Base-by-base conservation (phyloP, 1,140 invertebrate species). In the Drosophila eugracilis region DNA sequence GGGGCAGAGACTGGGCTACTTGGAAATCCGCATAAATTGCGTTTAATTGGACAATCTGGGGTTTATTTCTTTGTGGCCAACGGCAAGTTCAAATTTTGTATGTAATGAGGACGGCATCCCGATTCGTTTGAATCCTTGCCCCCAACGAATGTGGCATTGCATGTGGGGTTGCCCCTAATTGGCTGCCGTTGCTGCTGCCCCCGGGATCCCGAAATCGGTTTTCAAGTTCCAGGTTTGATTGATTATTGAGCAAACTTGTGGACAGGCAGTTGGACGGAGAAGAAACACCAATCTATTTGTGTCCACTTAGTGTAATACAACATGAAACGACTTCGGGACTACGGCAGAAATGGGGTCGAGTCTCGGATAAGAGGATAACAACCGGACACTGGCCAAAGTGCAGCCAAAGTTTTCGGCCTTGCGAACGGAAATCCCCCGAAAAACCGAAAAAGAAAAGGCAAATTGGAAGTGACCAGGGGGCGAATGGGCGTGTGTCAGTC, bases 171-270 rank as follows among this genome's bases (percentile, higher is more conserved):
- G 58, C 32, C 41, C 70, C 67, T 86, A 85, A 85, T 85, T 85
- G 81, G 77, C 65, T 65, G 42, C 15, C 14, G 41, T 30, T 42
- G 44, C 54, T 47, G 54, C 59, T 47, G 41, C 58, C 58, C 44
- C 44, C 14, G 49, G 41, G 57, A 32, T 47, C 9, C 28, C 30
- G 59, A 26, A 19, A 36, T 32, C 2, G 22, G 26, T 14, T 41
- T 32, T 34, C 45, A 24, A 41, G 30, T 37, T 28, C 36, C 63
- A 54, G 65, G 75, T 79, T 90, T 90, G 89, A 90, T 90, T 90
- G 89, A 90, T 90, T 90, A 90, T 90, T 75, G 71, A 65, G 81
- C 75, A 67, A 89, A 90, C 71, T 76, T 90, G 89, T 69, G 84
- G 89, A 90, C 89, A 90, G 89, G 73, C 74, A 50, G 42, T 73